phyloP scores from a whole-genome alignment of 2,888 invertebrate species.

The Agrotis exclamationis region DNA sequence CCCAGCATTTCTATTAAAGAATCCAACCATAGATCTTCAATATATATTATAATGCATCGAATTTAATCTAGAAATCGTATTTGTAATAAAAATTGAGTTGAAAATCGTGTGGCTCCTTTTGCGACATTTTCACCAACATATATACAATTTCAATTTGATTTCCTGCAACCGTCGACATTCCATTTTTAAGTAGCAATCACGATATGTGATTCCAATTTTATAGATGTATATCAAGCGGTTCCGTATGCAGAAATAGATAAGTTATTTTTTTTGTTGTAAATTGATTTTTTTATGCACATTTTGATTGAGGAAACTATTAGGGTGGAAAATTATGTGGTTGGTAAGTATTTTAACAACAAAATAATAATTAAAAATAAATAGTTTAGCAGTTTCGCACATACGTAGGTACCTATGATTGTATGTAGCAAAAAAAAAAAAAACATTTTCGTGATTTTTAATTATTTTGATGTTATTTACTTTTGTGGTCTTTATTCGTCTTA shows the following conservation, averaged over 20 bases:
- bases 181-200: constrained; percentile 88
- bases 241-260: constrained; percentile 44
- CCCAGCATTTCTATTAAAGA: constrained; percentile 11
- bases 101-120: constrained; percentile 65
- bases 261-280: not conserved
- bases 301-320: constrained; percentile 19
- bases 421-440: no score
- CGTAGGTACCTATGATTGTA: no score
- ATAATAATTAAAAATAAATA: no score
- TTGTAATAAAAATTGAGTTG: constrained; percentile 61
- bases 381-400: no score
- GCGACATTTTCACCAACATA: constrained; percentile 80
- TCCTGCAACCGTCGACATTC: constrained; percentile 77
- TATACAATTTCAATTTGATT: constrained; percentile 85
- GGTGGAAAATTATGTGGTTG: not conserved
- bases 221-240: constrained; percentile 58
- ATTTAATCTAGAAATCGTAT: constrained; percentile 65
- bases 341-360: not conserved
- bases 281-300: not conserved
- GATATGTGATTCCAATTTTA: constrained; percentile 78
- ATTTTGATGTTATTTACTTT: no score
- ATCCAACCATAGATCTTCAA: constrained; percentile 32
- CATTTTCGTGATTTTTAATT: no score
- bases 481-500: no score
- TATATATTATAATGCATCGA: constrained; percentile 54